phyloP scores from a whole-genome alignment of 2,113 vertebrate genomes.

The Morone saxatilis region DNA sequence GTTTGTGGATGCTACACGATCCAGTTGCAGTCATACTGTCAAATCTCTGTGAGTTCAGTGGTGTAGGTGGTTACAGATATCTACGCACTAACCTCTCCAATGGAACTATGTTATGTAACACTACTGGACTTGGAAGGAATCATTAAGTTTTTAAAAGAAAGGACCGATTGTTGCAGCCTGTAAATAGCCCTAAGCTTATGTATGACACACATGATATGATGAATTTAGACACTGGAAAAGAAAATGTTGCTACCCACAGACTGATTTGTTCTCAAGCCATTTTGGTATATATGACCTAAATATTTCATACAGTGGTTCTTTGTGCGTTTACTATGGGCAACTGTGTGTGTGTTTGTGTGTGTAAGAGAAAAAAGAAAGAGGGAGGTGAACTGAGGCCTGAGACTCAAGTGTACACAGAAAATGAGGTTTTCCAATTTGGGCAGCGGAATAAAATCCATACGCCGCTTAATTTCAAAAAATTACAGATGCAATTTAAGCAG shows the following conservation, averaged over 20 bases:
- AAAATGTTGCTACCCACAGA: conserved; percentile 10
- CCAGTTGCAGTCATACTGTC: background rate
- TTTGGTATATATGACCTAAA: conserved; percentile 35
- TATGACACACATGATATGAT: conserved; percentile 14
- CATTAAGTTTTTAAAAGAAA: conserved; percentile 26
- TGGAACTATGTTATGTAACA: conserved; percentile 38
- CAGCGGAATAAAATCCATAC: conserved; percentile 69
- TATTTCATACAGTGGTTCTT: conserved; percentile 40
- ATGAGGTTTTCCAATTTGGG: conserved; percentile 72
- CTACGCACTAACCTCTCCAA: background rate
- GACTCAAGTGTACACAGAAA: conserved; percentile 34
- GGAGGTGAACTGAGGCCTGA: conserved; percentile 16
- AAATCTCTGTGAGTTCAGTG: background rate
- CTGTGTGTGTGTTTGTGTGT: background rate
- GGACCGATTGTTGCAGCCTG: conserved; percentile 12
- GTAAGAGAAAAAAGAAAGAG: background rate
- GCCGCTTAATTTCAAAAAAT: conserved; percentile 70
- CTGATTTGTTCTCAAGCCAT: conserved; percentile 23
- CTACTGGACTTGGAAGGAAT: background rate
- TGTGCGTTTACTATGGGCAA: conserved; percentile 22
- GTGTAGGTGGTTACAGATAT: background rate
- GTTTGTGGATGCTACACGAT: background rate
- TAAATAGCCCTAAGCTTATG: conserved; percentile 1
- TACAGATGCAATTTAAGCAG: conserved; percentile 49
- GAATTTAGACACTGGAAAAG: background rate